These are phyloP conservation scores for Dromas ardeola DNA, from an alignment of 2,113 vertebrate genomes.

Conservation along the genomic window DNA sequence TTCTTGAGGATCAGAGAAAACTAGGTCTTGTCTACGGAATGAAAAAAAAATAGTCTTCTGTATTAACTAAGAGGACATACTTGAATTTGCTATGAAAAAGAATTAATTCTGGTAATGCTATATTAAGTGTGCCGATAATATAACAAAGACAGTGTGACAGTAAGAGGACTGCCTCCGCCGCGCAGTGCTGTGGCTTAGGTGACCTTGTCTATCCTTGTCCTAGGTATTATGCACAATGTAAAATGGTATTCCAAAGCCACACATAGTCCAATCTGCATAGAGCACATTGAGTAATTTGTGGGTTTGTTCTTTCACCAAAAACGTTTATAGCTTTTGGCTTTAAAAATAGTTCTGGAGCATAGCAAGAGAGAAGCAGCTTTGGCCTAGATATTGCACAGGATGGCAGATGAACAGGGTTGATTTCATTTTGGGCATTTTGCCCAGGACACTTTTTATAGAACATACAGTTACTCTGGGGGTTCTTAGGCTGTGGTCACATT, in stretches of 20 bases:
- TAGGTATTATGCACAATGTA: conserved; percentile 72
- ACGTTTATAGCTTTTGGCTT: conserved; percentile 86
- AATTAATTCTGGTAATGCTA: not conserved
- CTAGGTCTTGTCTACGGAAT: not conserved
- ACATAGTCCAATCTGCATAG: conserved; percentile 69
- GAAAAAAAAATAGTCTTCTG: not conserved
- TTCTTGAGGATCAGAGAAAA: not conserved
- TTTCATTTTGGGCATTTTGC: conserved; percentile 79
- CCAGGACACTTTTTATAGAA: conserved; percentile 83
- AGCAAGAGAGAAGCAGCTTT: conserved; percentile 71
- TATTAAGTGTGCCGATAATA: not conserved
- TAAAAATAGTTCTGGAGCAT: conserved; percentile 79
- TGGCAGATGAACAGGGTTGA: conserved; percentile 82
- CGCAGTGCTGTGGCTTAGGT: not conserved
- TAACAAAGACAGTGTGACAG: not conserved
- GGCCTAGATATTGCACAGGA: conserved; percentile 72
- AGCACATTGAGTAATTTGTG: conserved; percentile 83
- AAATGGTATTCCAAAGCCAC: conserved; percentile 55
- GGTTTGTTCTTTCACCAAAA: conserved; percentile 84
- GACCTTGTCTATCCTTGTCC: conserved; percentile 81
- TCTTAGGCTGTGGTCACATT: conserved; percentile 59
- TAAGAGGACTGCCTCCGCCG: not conserved
- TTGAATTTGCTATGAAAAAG: not conserved
- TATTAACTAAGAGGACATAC: not conserved
- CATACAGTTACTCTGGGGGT: conserved; percentile 76